Evolutionary conservation across 2,797 vertebrate genomes (phyloP), one percentile per base, ranked within the genome.

Genomic region (Melanotaenia pygmaea): DNA sequence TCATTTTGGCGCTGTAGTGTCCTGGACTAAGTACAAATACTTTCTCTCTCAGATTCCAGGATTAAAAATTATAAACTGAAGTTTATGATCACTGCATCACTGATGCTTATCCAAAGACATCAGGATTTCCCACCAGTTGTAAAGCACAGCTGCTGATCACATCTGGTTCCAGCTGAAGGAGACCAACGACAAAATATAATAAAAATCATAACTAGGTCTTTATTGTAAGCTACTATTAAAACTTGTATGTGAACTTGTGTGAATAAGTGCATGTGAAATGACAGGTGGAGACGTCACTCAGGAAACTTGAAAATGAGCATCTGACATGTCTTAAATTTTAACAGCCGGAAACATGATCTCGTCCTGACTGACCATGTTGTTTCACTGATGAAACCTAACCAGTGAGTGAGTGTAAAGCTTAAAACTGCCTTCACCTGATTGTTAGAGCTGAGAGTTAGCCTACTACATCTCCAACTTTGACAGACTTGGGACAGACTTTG

Each of bases 81-180:
- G 67, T 85, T 72, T 73, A 82, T 68, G 80, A 68, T 88, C 75
- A 87, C 73, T 69, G 74, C 58, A 80, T 74, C 76, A 54, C 45
- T 70, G 72, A 77, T 71, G 59, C 68, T 81, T 70, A 59, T 80
- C 76, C 75, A 74, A 77, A 76, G 73, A 81, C 77, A 87, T 80
- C 75, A 83, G 69, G 63, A 82, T 83, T 76, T 77, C 72, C 76
- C 80, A 86, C 70, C 78, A 77, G 75, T 74, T 70, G 79, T 79
- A 22, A 81, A 62, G 80, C 70, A 11, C 79, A 81, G 72, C 75
- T 68, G 78, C 59, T 22, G 66, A 80, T 87, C 84, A 88, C 81
- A 88, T 88, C 83, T 85, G 80, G 73, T 83, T 70, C 58, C 18
- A 18, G 43, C 16, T 62, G 18, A 45, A 62, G 40, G 24, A 62